A percentile compares a stretch with the other conserved stretches of the same genome.
phyloP scores from a whole-genome alignment of 2,797 vertebrate species.

The Decapterus maruadsi region DNA sequence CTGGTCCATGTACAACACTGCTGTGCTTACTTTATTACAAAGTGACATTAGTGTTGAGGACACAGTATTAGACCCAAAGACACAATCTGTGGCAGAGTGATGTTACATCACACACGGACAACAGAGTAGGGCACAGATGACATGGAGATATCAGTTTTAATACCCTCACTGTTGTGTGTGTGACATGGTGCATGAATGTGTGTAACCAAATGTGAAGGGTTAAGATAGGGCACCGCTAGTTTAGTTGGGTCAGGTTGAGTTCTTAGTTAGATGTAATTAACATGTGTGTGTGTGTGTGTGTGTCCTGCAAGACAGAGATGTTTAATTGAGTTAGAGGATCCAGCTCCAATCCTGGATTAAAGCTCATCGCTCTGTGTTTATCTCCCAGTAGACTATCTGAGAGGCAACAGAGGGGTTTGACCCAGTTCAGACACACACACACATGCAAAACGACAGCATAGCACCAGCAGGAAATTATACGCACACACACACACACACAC shows the following conservation, averaged over 20 bases:
- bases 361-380: conserved; percentile 66
- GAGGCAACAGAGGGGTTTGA: conserved; percentile 68
- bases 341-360: conserved; percentile 76
- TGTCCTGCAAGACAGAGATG: conserved; percentile 48
- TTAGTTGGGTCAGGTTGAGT: conserved; percentile 9
- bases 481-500: background rate
- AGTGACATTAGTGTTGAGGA: background rate
- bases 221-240: background rate
- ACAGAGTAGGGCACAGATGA: conserved; percentile 16
- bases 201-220: background rate
- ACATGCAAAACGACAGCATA: conserved; percentile 5
- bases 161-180: background rate
- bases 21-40: background rate
- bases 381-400: conserved; percentile 60
- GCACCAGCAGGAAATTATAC: background rate
- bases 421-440: conserved; percentile 61
- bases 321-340: conserved; percentile 80
- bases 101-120: conserved; percentile 1
- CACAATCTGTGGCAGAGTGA: background rate
- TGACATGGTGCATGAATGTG: background rate
- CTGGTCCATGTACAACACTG: background rate
- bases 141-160: background rate
- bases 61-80: background rate
- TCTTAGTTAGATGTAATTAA: conserved; percentile 13
- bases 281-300: conserved; percentile 17